phyloP scores from a whole-genome alignment of 1,140 invertebrate genomes.

The Formica selysi region DNA sequence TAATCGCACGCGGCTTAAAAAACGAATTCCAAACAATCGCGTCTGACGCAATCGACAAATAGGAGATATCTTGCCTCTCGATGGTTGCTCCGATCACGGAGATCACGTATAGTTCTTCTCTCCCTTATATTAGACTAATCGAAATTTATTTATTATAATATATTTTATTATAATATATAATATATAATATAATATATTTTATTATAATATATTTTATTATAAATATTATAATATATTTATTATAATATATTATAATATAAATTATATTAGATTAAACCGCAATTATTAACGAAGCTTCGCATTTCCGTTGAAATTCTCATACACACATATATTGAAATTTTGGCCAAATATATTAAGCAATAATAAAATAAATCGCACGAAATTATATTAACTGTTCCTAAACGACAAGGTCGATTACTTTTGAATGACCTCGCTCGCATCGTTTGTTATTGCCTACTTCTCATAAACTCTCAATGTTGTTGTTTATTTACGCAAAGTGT shows the following conservation, averaged over 20 bases:
- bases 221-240: too few species aligned
- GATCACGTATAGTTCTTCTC: not conserved
- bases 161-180: too few species aligned
- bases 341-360: not conserved
- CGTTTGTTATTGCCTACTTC: constrained; percentile 14
- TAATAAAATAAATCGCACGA: not conserved
- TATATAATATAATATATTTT: too few species aligned
- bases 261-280: too few species aligned
- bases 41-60: constrained; percentile 37
- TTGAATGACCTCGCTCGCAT: not conserved
- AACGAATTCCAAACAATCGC: constrained; percentile 50
- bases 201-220: too few species aligned
- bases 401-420: not conserved
- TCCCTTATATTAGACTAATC: not conserved
- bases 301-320: not conserved
- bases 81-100: not conserved
- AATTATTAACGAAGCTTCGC: not conserved
- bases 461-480: not conserved
- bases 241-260: too few species aligned
- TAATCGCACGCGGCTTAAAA: constrained; percentile 26
- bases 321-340: not conserved
- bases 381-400: not conserved
- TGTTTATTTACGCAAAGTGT: not conserved
- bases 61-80: constrained; percentile 1
- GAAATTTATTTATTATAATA: not conserved